A percentile compares a stretch with the other conserved stretches of the same genome.
Conservation (phyloP, 1,140 invertebrate species). For the Drosophila repletoides region DNA sequence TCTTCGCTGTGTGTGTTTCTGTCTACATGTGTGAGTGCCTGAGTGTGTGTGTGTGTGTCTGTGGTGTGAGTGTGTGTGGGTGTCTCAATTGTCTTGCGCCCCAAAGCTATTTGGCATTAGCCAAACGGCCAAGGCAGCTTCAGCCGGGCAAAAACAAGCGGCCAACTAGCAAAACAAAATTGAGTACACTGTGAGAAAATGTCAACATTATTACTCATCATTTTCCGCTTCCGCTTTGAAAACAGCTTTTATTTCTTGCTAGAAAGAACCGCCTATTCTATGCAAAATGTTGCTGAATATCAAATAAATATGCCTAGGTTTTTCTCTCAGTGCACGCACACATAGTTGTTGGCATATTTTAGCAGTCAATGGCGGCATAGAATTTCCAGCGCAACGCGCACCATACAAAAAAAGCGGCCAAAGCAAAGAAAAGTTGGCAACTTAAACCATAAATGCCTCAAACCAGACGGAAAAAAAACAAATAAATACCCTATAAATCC, state of each 20-base stretch:
- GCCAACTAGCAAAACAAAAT: constrained; percentile 50
- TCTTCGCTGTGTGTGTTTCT: not conserved
- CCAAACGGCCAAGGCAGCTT: constrained; percentile 42
- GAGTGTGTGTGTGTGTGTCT: not conserved
- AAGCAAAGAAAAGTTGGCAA: constrained; percentile 63
- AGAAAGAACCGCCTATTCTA: too few relatives aligned
- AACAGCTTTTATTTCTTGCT: too few relatives aligned
- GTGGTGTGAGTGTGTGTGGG: constrained; percentile 9
- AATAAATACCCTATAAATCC: too few relatives aligned
- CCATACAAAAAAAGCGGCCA: constrained; percentile 45
- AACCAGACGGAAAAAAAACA: constrained; percentile 38
- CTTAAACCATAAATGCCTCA: constrained; percentile 64
- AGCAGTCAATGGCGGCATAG: constrained; percentile 68
- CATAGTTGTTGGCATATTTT: too few relatives aligned
- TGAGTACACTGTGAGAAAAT: constrained; percentile 12
- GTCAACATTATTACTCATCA: too few relatives aligned
- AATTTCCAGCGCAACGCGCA: constrained; percentile 52
- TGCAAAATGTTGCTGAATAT: too few relatives aligned
- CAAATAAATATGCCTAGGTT: too few relatives aligned
- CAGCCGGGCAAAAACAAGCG: constrained; percentile 40
- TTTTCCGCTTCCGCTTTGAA: too few relatives aligned
- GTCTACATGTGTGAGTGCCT: not conserved
- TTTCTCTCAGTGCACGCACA: too few relatives aligned
- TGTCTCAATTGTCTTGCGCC: constrained; percentile 61
- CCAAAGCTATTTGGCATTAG: constrained; percentile 63